Evolutionary conservation across 2,797 vertebrate genomes (phyloP), one percentile per base, ranked within the genome.

Genomic region (Pristis pectinata): DNA sequence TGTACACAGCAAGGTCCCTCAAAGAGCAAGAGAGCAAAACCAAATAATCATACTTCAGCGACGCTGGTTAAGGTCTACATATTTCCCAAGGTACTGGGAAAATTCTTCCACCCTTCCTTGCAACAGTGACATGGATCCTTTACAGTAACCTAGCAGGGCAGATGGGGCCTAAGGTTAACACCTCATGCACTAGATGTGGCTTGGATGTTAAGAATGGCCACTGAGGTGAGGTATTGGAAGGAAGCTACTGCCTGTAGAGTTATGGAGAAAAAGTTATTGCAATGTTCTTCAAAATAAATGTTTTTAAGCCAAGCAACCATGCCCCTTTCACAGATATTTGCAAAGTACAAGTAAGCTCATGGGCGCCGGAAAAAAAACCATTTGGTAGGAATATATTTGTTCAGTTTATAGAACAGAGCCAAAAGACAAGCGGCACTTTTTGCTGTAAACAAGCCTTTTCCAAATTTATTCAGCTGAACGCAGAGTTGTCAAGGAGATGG

Each of bases 401-500:
- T 91, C 61, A 91, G 37, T 91, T 91, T 59, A 56, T 87, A 59
- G 83, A 79, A 41, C 15, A 41, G 77, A 41, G 24, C 13, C 37
- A 79, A 24, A 79, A 59, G 59, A 22, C 22, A 37, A 41, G 34
- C 19, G 67, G 41, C 59, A 67, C 61, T 41, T 11, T 41, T 22
- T 64, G 17, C 61, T 30, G 61, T 41, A 64, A 91, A 67, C n/a
- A 24, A 91, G n/a, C 64, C 87, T 91, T 91, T 15, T 41, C 87
- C 87, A 91, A 37, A 67, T 91, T 37, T 91, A 37, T 41, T 91
- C 61, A 91, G 61, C n/a, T 67, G n/a, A 67, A 67, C 91, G 22
- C 24, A 64, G 59, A 91, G 87, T 91, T 91, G 59, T 61, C 87
- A 91, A 24, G 87, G 87, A 91, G 61, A 67, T 91, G 61, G 67